Evolutionary conservation across 2,797 vertebrate species (phyloP), one percentile per base, ranked within the genome.

Genomic region (Chelidonichthys spinosus): DNA sequence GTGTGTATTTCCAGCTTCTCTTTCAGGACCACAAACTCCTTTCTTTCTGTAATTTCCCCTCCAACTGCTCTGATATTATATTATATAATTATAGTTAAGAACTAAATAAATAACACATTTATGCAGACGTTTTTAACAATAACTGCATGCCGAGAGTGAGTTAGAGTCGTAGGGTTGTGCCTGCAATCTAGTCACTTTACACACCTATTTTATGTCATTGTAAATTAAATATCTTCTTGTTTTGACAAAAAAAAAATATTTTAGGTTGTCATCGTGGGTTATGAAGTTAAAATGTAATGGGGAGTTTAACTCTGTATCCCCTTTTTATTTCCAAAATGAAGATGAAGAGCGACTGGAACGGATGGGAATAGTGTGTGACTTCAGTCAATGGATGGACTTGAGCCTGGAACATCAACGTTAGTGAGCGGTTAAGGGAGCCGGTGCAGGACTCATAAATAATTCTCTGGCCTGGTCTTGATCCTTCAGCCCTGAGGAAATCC

Each of bases 401-500:
- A 36, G 40, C 69, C 56, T 63, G 40, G 2, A 73, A 56, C 63
- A 74, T 82, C 15, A 63, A 46, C 46, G 65, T 76, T 59, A 53
- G 70, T 44, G 55, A 61, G 10, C 60, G 55, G 73, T 78, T 80
- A 56, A 79, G 52, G 59, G 81, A 61, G 60, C 59, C 70, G 81
- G 77, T 83, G 87, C 80, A 84, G 63, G 70, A 73, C 68, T 88
- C 71, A 84, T 85, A 85, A 88, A 89, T 87, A 87, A 89, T 84
- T 85, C 60, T 76, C 43, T 77, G 79, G 37, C 75, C 75, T 82
- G 80, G 65, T 84, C 72, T 83, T 85, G 83, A 90, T 83, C 81
- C 72, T 58, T 70, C 62, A 84, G 79, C 82, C 84, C 54, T 32
- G 78, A 87, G 70, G 87, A 90, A 89, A 87, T 87, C 79, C 83